phyloP scores from a whole-genome alignment of 35 echinoderm and acorn worm genomes.

The Anneissia japonica region DNA sequence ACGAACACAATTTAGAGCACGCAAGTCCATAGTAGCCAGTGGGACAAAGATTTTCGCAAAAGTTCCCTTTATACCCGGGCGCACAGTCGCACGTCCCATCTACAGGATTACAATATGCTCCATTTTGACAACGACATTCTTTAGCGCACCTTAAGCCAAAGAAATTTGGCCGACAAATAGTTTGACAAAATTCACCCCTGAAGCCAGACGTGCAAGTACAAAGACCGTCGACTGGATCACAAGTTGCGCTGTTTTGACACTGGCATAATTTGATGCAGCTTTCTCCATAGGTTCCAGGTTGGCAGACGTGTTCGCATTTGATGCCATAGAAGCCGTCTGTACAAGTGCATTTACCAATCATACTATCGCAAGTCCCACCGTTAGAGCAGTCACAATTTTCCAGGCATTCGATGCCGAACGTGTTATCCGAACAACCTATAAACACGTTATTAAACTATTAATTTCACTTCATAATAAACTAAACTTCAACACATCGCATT shows the following conservation, averaged over 20 bases:
- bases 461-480: too few relatives aligned
- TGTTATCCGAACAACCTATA: conserved; percentile 27
- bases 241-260: conserved; percentile 41
- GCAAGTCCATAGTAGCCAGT: conserved; percentile 37
- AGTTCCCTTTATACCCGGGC: conserved; percentile 49
- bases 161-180: background rate
- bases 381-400: conserved; percentile 60
- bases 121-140: conserved; percentile 25
- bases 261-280: conserved; percentile 17
- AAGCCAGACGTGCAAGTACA: conserved; percentile 77
- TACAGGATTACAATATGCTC: conserved; percentile 27
- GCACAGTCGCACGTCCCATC: conserved; percentile 23
- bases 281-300: conserved; percentile 32
- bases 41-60: conserved; percentile 41
- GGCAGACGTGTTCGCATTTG: conserved; percentile 31
- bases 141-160: background rate
- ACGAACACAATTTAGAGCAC: conserved; percentile 51
- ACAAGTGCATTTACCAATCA: conserved; percentile 34
- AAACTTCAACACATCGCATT: too few relatives aligned
- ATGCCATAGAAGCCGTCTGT: conserved; percentile 32
- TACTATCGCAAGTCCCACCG: conserved; percentile 33
- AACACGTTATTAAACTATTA: too few relatives aligned
- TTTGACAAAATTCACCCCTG: conserved; percentile 49
- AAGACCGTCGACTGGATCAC: conserved; percentile 33
- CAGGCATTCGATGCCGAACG: conserved; percentile 47